Evolutionary conservation across 2,797 vertebrate species (phyloP), one percentile per base, ranked within the genome.

Genomic region (Diceros bicornis): DNA sequence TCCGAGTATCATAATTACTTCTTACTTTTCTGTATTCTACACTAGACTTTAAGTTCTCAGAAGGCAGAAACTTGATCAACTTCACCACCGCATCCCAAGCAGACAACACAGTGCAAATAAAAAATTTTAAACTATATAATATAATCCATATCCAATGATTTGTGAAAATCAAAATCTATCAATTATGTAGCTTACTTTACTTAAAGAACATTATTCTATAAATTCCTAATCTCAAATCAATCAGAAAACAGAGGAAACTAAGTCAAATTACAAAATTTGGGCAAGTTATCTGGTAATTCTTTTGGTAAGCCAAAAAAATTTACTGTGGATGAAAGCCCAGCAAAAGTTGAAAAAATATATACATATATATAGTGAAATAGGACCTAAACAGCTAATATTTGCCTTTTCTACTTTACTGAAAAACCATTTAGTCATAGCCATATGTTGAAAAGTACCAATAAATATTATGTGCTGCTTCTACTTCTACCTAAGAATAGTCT

Each of bases 161-260:
- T 92, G 21, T 78, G 41, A 84, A 74, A 44, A 44, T 77, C 96
- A 88, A 97, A 94, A 90, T 34, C 59, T 81, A 68, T 91, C 61
- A 92, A 79, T 84, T 94, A 87, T 21, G 11, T 14, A 78, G 69
- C 29, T 44, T 50, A 55, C 37, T 97, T 87, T 74, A 94, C 27
- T 68, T 94, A 86, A 84, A 89, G 72, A 97, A 84, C 50, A 94
- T 95, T 90, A 96, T 84, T 90, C 94, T 93, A 55, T 92, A 86
- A 90, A 94, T 92, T 92, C 55, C 29, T 94, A 96, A 96, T 71
- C 27, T 86, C 44, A 96, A 97, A 89, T 93, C 82, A 96, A 95
- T 93, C 84, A 84, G 14, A 94, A 92, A 96, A 74, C 25, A 44
- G 77, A 71, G 62, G 32, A 87, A 93, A 97, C 79, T 90, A 92